phyloP scores from a whole-genome alignment of 1,140 invertebrate species.

The Orchestia grillus region DNA sequence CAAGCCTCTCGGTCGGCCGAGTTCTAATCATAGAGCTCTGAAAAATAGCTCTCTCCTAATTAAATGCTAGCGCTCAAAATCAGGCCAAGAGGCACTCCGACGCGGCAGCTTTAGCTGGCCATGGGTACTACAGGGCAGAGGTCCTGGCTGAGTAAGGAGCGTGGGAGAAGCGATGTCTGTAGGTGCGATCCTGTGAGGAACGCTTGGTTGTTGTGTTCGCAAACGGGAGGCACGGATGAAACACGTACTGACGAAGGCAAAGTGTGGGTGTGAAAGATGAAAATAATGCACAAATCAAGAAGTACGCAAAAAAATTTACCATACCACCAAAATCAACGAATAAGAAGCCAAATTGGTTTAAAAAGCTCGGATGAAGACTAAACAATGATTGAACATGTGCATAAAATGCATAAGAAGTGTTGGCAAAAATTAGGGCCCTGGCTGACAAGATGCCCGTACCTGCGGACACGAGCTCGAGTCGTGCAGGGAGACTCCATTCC shows the following conservation, averaged over 20 bases:
- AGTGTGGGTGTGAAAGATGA: neutral
- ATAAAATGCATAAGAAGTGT: no score
- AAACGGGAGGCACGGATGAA: no score
- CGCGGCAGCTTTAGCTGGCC: neutral
- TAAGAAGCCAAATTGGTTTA: neutral
- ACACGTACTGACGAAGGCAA: no score
- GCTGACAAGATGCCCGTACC: neutral
- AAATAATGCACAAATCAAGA: neutral
- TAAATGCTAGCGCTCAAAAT: slow-evolving; percentile 37
- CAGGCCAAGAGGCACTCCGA: slow-evolving; percentile 12
- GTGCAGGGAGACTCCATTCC: neutral
- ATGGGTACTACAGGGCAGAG: neutral
- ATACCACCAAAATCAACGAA: neutral
- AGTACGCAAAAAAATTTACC: neutral
- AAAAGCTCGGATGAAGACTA: neutral
- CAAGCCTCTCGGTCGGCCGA: neutral
- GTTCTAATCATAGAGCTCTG: slow-evolving; percentile 8
- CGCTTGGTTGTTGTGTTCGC: neutral
- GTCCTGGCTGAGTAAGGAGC: no score
- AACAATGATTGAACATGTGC: no score
- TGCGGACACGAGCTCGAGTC: neutral
- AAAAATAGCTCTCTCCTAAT: slow-evolving; percentile 25
- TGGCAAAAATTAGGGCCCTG: no score
- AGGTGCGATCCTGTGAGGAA: no score
- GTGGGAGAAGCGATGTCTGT: no score